A percentile compares a stretch with the other conserved stretches of the same genome.
These are phyloP conservation scores for Eulemur coronatus DNA, from an alignment of 2,797 vertebrate genomes.

Conservation along the genomic window DNA sequence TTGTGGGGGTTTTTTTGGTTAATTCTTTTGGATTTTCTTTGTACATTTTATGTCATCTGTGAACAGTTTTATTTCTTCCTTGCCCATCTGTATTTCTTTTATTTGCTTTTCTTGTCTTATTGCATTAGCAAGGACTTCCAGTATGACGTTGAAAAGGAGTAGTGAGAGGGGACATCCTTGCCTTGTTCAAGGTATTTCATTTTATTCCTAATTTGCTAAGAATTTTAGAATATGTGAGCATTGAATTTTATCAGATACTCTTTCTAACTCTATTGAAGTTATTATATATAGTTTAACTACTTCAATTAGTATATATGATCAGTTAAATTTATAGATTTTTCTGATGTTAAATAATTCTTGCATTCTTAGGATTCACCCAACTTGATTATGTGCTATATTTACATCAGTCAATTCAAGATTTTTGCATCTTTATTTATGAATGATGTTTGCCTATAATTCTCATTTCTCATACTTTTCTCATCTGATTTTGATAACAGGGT, in stretches of 20 bases:
- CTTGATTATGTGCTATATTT: neutral
- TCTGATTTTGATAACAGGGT: neutral
- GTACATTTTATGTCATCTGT: neutral
- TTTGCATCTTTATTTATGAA: neutral
- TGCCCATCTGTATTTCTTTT: neutral
- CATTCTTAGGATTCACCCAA: neutral
- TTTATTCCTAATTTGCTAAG: constrained; percentile 26
- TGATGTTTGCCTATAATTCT: neutral
- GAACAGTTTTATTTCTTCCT: neutral
- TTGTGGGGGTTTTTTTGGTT: neutral
- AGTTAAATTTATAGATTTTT: neutral
- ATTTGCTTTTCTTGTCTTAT: neutral
- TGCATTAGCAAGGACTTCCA: neutral
- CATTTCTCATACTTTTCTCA: neutral
- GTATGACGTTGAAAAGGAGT: neutral
- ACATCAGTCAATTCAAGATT: neutral
- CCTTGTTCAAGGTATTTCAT: neutral
- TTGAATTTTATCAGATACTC: constrained; percentile 15
- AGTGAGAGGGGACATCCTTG: neutral
- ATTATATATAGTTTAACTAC: neutral
- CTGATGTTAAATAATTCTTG: neutral
- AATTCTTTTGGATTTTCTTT: neutral
- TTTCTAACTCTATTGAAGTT: constrained; percentile 8
- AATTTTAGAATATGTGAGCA: neutral
- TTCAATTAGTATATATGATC: neutral